Percentiles rank a stretch among this genome's conserved stretches.
Conservation (phyloP, 64 coral and sea anemone species). For the Pocillopora damicornis region DNA sequence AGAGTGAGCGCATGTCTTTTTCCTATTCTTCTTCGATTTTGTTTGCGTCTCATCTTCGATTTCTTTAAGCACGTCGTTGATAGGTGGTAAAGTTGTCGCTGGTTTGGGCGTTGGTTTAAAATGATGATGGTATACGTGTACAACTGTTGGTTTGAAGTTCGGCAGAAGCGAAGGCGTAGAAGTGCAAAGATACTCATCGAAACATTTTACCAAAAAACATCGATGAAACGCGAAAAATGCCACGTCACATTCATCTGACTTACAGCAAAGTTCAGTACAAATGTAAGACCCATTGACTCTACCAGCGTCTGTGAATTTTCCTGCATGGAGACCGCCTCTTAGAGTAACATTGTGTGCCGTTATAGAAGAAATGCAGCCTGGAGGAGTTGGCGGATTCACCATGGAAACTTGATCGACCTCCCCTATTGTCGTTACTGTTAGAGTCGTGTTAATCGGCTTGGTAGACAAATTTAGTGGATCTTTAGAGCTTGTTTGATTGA, state of each 20-base stretch:
- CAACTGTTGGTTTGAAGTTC: slow-evolving; percentile 41
- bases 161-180: slow-evolving; percentile 35
- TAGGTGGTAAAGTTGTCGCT: background rate
- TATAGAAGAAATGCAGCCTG: slow-evolving; percentile 7
- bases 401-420: background rate
- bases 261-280: slow-evolving; percentile 60
- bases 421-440: background rate
- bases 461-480: background rate
- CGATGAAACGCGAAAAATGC: slow-evolving; percentile 53
- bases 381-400: background rate
- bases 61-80: background rate
- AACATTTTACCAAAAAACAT: slow-evolving; percentile 57
- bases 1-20: slow-evolving; percentile 64
- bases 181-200: slow-evolving; percentile 54
- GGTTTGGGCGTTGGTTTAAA: background rate
- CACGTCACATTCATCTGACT: slow-evolving; percentile 41
- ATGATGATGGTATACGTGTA: slow-evolving; percentile 23
- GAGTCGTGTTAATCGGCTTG: background rate
- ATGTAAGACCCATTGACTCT: slow-evolving; percentile 15
- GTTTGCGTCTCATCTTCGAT: slow-evolving; percentile 14
- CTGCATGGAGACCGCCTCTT: slow-evolving; percentile 75
- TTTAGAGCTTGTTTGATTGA: background rate
- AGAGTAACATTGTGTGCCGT: slow-evolving; percentile 61
- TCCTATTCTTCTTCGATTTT: background rate
- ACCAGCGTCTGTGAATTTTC: slow-evolving; percentile 63